phyloP scores from a whole-genome alignment of 2,113 vertebrate species.

The Shinisaurus crocodilurus region DNA sequence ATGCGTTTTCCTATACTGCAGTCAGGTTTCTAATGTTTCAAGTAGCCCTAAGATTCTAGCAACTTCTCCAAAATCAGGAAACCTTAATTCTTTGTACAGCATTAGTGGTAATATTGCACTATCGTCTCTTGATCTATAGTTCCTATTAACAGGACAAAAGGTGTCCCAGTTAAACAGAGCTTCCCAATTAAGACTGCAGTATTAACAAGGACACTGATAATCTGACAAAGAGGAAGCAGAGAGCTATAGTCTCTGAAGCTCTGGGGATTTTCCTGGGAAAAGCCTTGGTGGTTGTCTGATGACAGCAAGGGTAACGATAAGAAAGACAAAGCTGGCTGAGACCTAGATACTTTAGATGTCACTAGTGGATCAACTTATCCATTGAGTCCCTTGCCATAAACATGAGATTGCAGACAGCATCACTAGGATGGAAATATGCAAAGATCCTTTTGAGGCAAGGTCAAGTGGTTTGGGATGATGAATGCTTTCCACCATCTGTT shows the following conservation, averaged over 20 bases:
- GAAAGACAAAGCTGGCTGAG: conserved; percentile 22
- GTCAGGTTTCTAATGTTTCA: background rate
- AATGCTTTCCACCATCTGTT: too few species aligned
- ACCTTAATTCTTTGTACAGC: too few species aligned
- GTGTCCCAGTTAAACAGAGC: conserved; percentile 47
- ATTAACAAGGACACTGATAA: conserved; percentile 49
- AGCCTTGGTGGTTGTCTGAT: conserved; percentile 54
- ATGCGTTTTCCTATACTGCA: background rate
- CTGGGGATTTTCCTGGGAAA: background rate
- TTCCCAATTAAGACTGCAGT: conserved; percentile 56
- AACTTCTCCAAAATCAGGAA: conserved; percentile 43
- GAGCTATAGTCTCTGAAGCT: conserved; percentile 11
- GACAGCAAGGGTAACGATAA: conserved; percentile 48
- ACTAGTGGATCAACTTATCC: background rate
- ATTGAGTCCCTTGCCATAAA: background rate
- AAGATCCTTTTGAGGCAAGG: background rate
- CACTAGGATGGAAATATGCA: background rate
- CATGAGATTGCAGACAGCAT: background rate
- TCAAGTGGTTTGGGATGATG: background rate
- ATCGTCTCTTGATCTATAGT: conserved; percentile 39
- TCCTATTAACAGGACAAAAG: conserved; percentile 56
- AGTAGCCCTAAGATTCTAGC: background rate
- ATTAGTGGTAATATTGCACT: conserved; percentile 49
- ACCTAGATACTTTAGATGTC: conserved; percentile 30
- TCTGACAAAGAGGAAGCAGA: conserved; percentile 26